Conservation (phyloP, 1,140 invertebrate species). For the Philopotamus ludificatus region DNA sequence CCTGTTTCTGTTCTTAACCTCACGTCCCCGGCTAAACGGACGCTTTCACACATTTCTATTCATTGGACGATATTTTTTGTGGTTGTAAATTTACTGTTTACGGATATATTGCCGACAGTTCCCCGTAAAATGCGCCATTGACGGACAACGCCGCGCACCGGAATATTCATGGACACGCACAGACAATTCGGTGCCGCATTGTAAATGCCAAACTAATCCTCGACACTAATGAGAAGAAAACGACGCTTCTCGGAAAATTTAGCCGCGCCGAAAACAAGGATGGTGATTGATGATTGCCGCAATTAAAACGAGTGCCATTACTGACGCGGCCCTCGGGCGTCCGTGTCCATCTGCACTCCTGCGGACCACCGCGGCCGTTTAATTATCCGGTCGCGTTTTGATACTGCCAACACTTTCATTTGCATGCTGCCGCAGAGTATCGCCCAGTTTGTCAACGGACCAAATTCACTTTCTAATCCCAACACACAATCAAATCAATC, state of each 20-base stretch:
- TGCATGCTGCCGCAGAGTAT: background rate
- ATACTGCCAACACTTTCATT: background rate
- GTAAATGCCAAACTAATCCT: no score
- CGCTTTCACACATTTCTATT: background rate
- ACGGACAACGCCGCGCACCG: no score
- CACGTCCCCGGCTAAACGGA: background rate
- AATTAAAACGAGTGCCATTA: background rate
- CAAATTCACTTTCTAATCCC: background rate
- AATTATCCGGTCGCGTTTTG: constrained; percentile 1
- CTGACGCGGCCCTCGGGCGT: background rate
- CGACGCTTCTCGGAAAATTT: no score
- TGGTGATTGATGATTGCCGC: background rate
- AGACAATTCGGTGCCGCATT: no score
- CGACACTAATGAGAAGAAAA: no score
- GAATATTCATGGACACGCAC: no score
- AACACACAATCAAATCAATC: no score
- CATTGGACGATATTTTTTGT: background rate
- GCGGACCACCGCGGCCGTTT: no score
- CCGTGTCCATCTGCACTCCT: no score
- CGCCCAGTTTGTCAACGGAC: background rate
- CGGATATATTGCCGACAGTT: background rate
- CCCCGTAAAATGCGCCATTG: no score
- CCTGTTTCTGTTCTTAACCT: background rate
- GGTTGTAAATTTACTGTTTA: background rate
- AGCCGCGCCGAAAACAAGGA: no score